A percentile compares a stretch with the other conserved stretches of the same genome.
These are phyloP conservation scores for Mormyrops attenuatus DNA, from an alignment of 2,797 vertebrate genomes.

Conservation along the genomic window DNA sequence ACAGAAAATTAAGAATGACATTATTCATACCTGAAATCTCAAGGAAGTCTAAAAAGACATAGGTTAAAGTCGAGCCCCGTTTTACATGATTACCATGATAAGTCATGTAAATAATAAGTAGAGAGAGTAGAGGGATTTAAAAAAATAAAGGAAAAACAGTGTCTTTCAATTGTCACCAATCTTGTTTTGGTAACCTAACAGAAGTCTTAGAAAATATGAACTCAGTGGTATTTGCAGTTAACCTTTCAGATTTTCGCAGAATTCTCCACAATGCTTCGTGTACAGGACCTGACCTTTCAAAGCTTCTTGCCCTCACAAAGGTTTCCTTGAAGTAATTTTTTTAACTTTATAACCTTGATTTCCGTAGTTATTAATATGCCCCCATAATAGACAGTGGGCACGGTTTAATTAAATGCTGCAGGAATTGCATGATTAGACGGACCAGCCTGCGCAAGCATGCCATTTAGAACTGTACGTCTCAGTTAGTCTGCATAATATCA, in stretches of 20 bases:
- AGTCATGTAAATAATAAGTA: background rate
- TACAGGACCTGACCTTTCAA: conserved; percentile 50
- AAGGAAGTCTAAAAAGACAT: background rate
- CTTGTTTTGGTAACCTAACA: conserved; percentile 25
- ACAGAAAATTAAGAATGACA: background rate
- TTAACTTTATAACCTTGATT: conserved; percentile 30
- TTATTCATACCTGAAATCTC: background rate
- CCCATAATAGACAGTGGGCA: background rate
- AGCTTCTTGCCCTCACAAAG: conserved; percentile 34
- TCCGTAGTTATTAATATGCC: background rate
- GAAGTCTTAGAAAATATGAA: conserved; percentile 37
- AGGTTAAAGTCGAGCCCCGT: background rate
- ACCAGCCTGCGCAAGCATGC: background rate
- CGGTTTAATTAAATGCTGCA: background rate
- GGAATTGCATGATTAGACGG: background rate
- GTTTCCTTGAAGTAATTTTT: conserved; percentile 15
- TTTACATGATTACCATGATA: background rate
- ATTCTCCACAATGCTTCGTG: conserved; percentile 35
- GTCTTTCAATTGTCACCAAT: conserved; percentile 30
- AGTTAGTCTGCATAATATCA: background rate
- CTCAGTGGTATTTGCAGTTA: conserved; percentile 40
- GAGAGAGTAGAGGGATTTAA: background rate
- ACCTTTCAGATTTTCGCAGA: conserved; percentile 33
- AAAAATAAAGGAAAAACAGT: conserved; percentile 3
- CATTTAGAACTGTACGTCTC: background rate